Conservation (phyloP, 2,888 invertebrate genomes). For the Schrankia costaestrigalis region DNA sequence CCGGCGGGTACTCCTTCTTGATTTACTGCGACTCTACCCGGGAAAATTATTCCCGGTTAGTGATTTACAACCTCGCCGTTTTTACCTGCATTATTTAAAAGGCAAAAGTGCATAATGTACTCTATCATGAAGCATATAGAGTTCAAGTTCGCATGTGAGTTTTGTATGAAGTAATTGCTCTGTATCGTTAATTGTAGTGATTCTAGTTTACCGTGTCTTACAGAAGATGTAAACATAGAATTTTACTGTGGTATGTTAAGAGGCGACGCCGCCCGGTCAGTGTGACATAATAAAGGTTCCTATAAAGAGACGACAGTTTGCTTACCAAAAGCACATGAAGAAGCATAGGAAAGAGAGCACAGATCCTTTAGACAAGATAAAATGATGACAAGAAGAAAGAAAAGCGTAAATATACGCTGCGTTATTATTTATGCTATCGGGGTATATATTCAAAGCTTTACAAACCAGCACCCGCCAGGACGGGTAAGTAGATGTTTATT, state of each 20-base stretch:
- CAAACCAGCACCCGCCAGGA: no score
- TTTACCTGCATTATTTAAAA: constrained; percentile 52
- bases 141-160: constrained; percentile 14
- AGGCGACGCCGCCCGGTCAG: no score
- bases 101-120: constrained; percentile 15
- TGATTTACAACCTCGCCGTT: constrained; percentile 61
- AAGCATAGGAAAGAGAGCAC: no score
- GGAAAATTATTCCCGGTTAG: constrained; percentile 61
- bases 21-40: constrained; percentile 45
- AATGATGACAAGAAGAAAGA: no score
- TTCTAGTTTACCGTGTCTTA: constrained; percentile 16
- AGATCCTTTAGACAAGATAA: no score
- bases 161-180: constrained; percentile 27
- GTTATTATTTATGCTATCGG: no score
- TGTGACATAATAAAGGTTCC: no score
- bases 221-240: not conserved
- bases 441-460: no score
- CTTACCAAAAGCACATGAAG: no score
- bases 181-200: constrained; percentile 34
- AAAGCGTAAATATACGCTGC: no score
- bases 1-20: constrained; percentile 27
- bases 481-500: no score
- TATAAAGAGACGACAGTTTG: no score
- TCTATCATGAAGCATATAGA: constrained; percentile 12
- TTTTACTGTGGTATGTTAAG: not conserved